phyloP scores from a whole-genome alignment of 2,888 invertebrate genomes.

The Callosobruchus maculatus region DNA sequence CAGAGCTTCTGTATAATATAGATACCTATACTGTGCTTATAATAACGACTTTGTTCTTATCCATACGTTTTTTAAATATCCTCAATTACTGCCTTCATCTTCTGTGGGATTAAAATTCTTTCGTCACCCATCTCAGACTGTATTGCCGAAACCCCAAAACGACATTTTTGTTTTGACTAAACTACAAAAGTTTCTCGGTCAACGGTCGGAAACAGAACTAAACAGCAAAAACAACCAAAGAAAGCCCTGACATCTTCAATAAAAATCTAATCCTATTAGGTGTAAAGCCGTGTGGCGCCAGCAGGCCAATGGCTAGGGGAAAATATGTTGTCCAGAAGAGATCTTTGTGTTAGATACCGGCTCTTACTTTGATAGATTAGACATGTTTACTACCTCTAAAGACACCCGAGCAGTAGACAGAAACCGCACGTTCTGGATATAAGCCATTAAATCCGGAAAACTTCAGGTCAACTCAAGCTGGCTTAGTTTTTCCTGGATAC shows the following conservation, averaged over 20 bases:
- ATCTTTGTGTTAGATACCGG: slow-evolving; percentile 16
- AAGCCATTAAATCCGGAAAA: background rate
- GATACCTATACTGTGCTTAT: too few relatives aligned
- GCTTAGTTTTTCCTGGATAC: background rate
- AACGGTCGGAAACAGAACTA: too few relatives aligned
- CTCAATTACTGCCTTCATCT: too few relatives aligned
- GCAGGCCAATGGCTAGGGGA: background rate
- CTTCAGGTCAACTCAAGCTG: background rate
- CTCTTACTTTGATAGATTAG: slow-evolving; percentile 36
- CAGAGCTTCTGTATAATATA: too few relatives aligned
- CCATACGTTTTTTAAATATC: too few relatives aligned
- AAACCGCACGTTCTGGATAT: background rate
- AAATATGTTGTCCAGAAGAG: background rate
- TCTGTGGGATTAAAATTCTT: too few relatives aligned
- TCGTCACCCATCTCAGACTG: too few relatives aligned
- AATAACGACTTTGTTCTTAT: too few relatives aligned
- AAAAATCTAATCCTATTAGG: background rate
- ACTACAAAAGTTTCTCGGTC: too few relatives aligned
- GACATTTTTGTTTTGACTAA: too few relatives aligned
- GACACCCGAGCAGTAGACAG: slow-evolving; percentile 3
- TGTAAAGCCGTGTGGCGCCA: background rate
- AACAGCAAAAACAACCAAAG: too few relatives aligned
- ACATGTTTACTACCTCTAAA: slow-evolving; percentile 31
- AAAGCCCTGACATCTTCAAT: background rate
- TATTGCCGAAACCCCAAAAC: too few relatives aligned